Evolutionary conservation across 2,113 vertebrate species (phyloP).

Genomic region (Catharus fuscescens): DNA sequence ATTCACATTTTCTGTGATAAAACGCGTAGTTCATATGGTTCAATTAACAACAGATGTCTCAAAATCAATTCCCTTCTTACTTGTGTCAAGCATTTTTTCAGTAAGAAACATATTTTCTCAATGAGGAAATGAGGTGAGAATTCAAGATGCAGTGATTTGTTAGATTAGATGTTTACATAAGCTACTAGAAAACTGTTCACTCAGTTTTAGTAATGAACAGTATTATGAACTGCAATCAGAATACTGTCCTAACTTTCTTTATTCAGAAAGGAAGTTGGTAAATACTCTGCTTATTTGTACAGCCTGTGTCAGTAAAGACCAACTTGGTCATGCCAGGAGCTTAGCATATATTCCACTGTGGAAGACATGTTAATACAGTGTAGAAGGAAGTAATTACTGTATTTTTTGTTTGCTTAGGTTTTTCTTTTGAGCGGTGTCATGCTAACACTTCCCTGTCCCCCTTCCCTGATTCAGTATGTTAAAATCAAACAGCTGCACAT

Average conservation of each 20-base stretch:
- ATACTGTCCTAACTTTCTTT: background rate
- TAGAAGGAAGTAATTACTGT: background rate
- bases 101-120: background rate
- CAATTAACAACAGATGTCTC: slow-evolving; percentile 20
- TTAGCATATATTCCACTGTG: background rate
- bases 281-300: background rate
- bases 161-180: background rate
- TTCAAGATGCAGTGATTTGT: background rate
- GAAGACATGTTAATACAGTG: background rate
- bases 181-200: background rate
- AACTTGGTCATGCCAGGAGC: background rate
- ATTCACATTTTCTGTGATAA: background rate
- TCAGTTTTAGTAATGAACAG: background rate
- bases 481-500: background rate
- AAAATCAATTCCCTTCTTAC: background rate
- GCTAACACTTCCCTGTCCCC: background rate
- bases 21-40: slow-evolving; percentile 28
- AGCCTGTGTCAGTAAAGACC: background rate
- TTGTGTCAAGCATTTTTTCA: background rate
- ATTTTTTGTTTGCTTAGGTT: background rate
- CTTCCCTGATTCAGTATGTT: background rate
- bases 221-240: background rate
- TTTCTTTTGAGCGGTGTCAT: background rate
- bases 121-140: background rate
- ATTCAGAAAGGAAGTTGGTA: background rate